Conservation (phyloP, 1,140 invertebrate species). For the Drosophila sp. region DNA sequence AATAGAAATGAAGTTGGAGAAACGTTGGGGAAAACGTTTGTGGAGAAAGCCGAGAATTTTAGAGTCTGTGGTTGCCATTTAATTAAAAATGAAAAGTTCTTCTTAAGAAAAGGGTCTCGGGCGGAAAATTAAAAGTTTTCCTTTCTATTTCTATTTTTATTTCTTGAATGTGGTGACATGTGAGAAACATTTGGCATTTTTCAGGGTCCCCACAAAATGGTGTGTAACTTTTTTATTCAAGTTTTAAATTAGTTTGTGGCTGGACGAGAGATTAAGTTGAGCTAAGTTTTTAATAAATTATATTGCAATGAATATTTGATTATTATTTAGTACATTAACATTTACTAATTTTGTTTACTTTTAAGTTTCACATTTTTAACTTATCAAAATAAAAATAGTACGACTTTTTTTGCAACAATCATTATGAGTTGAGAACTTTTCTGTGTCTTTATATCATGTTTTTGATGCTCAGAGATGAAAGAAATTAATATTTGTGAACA, state of each 20-base stretch:
- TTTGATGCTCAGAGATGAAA: too few relatives aligned
- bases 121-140: conserved; percentile 82
- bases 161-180: conserved; percentile 54
- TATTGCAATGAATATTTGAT: too few relatives aligned
- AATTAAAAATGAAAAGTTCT: conserved; percentile 81
- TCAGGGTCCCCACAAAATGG: conserved; percentile 40
- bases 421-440: too few relatives aligned
- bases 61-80: conserved; percentile 61
- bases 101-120: conserved; percentile 70
- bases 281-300: too few relatives aligned
- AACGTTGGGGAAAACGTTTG: not conserved
- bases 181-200: conserved; percentile 55
- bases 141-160: conserved; percentile 41
- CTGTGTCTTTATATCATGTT: too few relatives aligned
- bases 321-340: too few relatives aligned
- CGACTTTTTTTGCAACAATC: too few relatives aligned
- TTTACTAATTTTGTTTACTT: too few relatives aligned
- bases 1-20: not conserved
- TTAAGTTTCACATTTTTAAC: too few relatives aligned
- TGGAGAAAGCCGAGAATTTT: conserved; percentile 19
- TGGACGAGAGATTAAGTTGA: not conserved
- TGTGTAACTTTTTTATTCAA: conserved; percentile 41
- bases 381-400: too few relatives aligned
- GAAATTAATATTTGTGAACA: too few relatives aligned
- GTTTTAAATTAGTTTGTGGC: conserved; percentile 48